phyloP scores from a whole-genome alignment of 2,797 vertebrate genomes.

The Zenarchopterus dispar region DNA sequence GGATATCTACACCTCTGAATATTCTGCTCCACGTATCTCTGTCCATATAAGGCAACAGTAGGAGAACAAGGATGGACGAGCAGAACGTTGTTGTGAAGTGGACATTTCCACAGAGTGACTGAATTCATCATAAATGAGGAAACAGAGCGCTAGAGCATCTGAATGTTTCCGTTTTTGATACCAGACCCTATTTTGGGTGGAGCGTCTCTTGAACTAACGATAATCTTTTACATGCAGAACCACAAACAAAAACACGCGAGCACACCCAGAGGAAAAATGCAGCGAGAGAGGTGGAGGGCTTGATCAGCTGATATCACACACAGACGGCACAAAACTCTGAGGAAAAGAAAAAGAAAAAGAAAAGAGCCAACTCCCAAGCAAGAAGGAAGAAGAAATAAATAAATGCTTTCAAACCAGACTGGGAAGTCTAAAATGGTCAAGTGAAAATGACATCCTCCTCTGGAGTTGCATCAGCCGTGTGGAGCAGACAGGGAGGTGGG shows the following conservation, averaged over 20 bases:
- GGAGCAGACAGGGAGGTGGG: conserved; percentile 31
- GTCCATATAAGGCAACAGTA: neutral
- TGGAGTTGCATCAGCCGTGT: conserved; percentile 75
- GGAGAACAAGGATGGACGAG: neutral
- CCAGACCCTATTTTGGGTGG: conserved; percentile 13
- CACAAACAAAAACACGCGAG: conserved; percentile 24
- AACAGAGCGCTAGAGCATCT: neutral
- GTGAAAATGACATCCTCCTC: conserved; percentile 58
- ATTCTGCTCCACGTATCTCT: neutral
- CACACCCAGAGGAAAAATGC: conserved; percentile 23
- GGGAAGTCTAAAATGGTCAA: conserved; percentile 7
- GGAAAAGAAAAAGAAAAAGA: neutral
- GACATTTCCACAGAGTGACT: neutral
- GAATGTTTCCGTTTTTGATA: neutral
- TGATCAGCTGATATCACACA: conserved; percentile 17
- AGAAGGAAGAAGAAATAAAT: neutral
- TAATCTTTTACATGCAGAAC: conserved; percentile 9
- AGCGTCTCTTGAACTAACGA: conserved; percentile 11
- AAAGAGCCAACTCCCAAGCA: neutral
- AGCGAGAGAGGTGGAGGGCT: conserved; percentile 5
- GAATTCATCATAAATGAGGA: neutral
- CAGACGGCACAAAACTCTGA: neutral
- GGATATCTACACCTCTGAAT: too few species aligned
- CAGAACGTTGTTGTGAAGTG: neutral
- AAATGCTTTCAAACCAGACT: neutral